Conservation (phyloP, 2,797 vertebrate genomes). For the Hybognathus amarus region DNA sequence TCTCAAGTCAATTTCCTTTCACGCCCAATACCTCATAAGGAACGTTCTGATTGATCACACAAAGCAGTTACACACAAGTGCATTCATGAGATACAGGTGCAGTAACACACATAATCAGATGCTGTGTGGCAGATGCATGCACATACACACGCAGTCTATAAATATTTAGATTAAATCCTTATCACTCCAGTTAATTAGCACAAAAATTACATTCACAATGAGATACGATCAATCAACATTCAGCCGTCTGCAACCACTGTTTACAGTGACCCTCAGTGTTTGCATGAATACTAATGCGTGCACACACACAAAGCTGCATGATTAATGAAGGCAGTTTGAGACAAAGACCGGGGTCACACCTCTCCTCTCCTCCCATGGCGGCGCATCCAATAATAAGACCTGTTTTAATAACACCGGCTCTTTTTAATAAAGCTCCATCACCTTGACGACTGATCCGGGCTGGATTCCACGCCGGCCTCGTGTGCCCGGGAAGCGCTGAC, state of each 20-base stretch:
- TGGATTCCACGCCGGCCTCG: constrained; percentile 37
- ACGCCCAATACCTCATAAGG: not conserved
- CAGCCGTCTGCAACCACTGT: constrained; percentile 66
- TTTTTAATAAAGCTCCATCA: constrained; percentile 60
- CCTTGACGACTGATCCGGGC: constrained; percentile 37
- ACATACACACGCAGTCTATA: constrained; percentile 32
- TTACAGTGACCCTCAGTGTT: constrained; percentile 70
- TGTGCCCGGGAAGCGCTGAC: constrained; percentile 65
- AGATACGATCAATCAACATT: constrained; percentile 72
- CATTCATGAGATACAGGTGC: constrained; percentile 30
- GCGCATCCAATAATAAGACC: constrained; percentile 61
- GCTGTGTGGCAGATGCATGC: not conserved
- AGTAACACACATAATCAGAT: constrained; percentile 7
- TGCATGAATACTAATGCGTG: constrained; percentile 71
- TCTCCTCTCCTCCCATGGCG: constrained; percentile 47
- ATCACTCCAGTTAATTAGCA: constrained; percentile 65
- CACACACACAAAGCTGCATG: constrained; percentile 46
- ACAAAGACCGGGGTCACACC: constrained; percentile 49
- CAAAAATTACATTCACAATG: constrained; percentile 71
- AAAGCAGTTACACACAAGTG: constrained; percentile 25
- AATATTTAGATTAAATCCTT: constrained; percentile 59
- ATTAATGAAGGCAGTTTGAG: constrained; percentile 66
- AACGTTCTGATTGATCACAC: not conserved
- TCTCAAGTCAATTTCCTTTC: constrained; percentile 29
- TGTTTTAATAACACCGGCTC: constrained; percentile 54